Evolutionary conservation across 1,140 invertebrate genomes (phyloP).

Genomic region (Ceratoteleas bidentatus): DNA sequence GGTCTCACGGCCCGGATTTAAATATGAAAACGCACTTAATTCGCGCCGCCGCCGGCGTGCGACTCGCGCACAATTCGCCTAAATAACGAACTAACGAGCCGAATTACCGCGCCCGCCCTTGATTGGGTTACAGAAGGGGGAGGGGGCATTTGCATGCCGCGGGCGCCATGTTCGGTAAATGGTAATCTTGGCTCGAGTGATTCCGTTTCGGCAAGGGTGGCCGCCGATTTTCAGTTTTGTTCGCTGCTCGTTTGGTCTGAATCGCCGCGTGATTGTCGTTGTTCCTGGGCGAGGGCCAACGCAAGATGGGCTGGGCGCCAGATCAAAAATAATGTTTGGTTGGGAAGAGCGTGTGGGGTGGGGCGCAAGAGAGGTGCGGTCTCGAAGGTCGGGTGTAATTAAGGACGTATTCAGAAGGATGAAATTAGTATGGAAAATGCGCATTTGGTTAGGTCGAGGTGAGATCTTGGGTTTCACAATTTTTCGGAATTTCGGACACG

Average conservation of each 20-base stretch:
- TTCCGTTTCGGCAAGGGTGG: too few species aligned
- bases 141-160: constrained; percentile 56
- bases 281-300: too few species aligned
- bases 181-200: neutral
- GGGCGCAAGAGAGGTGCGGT: too few species aligned
- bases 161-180: constrained; percentile 4
- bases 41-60: constrained; percentile 27
- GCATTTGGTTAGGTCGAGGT: too few species aligned
- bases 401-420: too few species aligned
- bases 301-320: too few species aligned
- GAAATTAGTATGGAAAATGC: too few species aligned
- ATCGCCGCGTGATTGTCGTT: constrained; percentile 11
- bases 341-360: too few species aligned
- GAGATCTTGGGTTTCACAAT: too few species aligned
- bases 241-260: constrained; percentile 1
- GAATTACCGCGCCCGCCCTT: constrained; percentile 61
- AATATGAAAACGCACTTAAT: constrained; percentile 73
- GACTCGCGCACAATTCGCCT: constrained; percentile 67
- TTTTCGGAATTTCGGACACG: too few species aligned
- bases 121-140: constrained; percentile 60
- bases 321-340: too few species aligned
- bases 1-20: constrained; percentile 71
- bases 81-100: constrained; percentile 77
- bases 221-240: constrained; percentile 18
- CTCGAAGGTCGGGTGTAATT: too few species aligned